Base-by-base conservation (phyloP, 1,140 invertebrate species). In the Metaphire vulgaris region DNA sequence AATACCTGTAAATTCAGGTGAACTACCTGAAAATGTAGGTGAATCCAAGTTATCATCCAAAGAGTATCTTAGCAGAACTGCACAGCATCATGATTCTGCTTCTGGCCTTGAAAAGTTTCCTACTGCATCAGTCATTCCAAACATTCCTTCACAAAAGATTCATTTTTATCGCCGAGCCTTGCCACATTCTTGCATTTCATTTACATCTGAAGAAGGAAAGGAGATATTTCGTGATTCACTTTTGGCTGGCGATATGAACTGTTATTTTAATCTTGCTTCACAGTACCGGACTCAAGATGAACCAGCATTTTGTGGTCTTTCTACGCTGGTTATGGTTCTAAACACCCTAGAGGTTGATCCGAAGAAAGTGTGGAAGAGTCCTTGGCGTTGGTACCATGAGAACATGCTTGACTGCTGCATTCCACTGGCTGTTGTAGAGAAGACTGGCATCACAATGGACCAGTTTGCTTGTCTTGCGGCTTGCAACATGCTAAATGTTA, bases 251-350 rank as follows among this genome's bases (percentile, higher is more conserved):
- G 76, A 81, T 70, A 80, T 83, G 79, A 80, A 81, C 31, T 83
- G 84, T 64, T 85, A 83, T 77, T 86, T 86, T 76, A 80, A 81
- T 74, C 74, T 87, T 14, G 83, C 83, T 1, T 74, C 84, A 16
- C 85, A 86, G 77, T 86, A 85, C 74, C 79, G 84, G 1, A 87
- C 86, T 1, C 85, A 86, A 68, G 85, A 85, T 77, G 86, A 86
- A 64, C 85, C 85, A 21, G 83, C 86, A 0, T 87, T 81, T 72
- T 87, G 86, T 79, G 86, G 86, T 26, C 78, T 86, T n/a, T 81
- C 83, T 16, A 85, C 85, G n/a, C 80, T 87, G 1, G 83, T 85
- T 29, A 83, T 82, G 81, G 82, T 83, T 6, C 77, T 87, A 14
- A 87, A 86, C 76, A 82, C 83, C 14, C 77, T 87, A 31, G 85